Conservation (phyloP, 2,888 invertebrate genomes). For the Lasioglossum zephyrum region DNA sequence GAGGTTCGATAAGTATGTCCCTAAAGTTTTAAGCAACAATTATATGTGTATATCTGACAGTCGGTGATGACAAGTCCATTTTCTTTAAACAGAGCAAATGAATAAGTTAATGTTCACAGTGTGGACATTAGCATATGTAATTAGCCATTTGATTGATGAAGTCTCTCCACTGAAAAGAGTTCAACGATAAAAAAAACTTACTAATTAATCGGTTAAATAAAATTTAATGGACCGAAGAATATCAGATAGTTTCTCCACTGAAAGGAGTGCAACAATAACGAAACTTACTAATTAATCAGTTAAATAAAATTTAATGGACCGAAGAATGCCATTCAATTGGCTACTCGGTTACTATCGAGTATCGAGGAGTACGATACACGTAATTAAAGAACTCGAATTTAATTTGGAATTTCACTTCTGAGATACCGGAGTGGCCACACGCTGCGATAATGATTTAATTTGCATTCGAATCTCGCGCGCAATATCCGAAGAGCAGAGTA, state of each 20-base stretch:
- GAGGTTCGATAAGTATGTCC: too few relatives aligned
- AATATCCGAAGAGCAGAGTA: neutral
- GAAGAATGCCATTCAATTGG: neutral
- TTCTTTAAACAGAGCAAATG: neutral
- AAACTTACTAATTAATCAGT: neutral
- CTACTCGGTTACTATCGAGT: neutral
- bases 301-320: neutral
- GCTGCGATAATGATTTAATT: constrained; percentile 3
- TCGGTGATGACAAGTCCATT: neutral
- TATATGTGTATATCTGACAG: neutral
- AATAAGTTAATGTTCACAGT: neutral
- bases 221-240: neutral
- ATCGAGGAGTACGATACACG: neutral
- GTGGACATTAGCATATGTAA: neutral
- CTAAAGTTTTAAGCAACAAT: neutral
- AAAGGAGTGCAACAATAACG: neutral
- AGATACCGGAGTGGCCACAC: neutral
- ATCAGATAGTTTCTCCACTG: neutral
- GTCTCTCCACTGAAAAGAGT: neutral
- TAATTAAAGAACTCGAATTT: neutral
- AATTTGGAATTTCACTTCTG: neutral
- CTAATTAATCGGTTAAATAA: neutral
- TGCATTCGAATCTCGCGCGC: neutral
- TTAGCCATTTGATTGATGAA: neutral
- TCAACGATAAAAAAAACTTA: neutral